phyloP scores from a whole-genome alignment of 2,888 invertebrate genomes.

The Dolomedes plantarius region DNA sequence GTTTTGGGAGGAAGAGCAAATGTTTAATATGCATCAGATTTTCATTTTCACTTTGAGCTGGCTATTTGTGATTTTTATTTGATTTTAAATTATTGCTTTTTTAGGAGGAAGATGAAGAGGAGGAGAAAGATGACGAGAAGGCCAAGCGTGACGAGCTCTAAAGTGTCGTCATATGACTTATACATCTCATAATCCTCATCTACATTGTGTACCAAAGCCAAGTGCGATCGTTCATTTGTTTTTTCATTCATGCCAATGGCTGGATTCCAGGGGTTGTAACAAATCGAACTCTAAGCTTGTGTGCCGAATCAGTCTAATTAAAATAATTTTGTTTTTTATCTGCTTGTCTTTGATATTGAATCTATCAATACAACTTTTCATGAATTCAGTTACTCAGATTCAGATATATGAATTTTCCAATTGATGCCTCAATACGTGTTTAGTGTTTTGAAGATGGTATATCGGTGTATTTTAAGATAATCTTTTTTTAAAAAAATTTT shows the following conservation, averaged over 20 bases:
- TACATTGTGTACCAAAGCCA: constrained; percentile 64
- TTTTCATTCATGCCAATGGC: constrained; percentile 66
- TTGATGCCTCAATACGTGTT: too few relatives aligned
- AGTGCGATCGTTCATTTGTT: constrained; percentile 41
- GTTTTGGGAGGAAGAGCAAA: too few relatives aligned
- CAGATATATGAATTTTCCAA: too few relatives aligned
- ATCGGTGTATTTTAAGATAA: too few relatives aligned
- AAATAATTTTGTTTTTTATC: constrained; percentile 39
- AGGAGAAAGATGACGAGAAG: constrained; percentile 72
- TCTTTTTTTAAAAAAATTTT: too few relatives aligned
- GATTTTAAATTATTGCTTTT: too few relatives aligned
- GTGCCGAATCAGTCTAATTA: constrained; percentile 48
- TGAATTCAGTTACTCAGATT: too few relatives aligned
- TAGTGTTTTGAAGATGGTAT: too few relatives aligned
- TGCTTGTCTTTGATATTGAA: too few relatives aligned
- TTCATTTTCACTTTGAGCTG: neutral
- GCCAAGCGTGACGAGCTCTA: constrained; percentile 73
- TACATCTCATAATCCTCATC: constrained; percentile 51
- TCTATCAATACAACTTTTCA: too few relatives aligned
- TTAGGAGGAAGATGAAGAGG: constrained; percentile 73
- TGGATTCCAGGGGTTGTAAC: constrained; percentile 69
- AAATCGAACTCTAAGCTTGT: constrained; percentile 40
- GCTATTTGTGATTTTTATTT: too few relatives aligned
- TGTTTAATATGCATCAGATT: too few relatives aligned
- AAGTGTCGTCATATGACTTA: constrained; percentile 43